These are phyloP conservation scores for Acrocephalus arundinaceus DNA, from an alignment of 2,113 vertebrate species.

Conservation along the genomic window DNA sequence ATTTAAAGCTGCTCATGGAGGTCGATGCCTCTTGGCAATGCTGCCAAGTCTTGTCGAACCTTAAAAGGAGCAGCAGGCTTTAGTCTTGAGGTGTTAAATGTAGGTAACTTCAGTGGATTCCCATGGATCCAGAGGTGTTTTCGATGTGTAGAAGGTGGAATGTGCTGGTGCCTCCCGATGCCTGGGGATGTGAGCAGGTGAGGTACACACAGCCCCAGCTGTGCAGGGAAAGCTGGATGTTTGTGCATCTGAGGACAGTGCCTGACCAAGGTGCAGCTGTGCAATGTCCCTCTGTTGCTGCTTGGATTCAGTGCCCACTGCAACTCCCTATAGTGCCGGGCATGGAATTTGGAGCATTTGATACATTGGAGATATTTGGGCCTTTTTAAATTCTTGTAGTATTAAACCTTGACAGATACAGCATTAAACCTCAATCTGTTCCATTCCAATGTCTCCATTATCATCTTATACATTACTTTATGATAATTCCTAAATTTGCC, in stretches of 20 bases:
- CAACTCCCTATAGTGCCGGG: neutral
- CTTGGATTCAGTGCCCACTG: rapidly evolving
- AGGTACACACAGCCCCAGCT: rapidly evolving
- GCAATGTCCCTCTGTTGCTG: neutral
- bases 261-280: rapidly evolving
- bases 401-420: neutral
- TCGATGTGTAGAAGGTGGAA: neutral
- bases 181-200: neutral
- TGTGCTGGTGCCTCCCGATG: neutral
- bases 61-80: neutral
- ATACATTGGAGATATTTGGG: neutral
- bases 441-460: neutral
- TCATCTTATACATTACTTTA: neutral
- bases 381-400: neutral
- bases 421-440: neutral
- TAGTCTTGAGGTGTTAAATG: neutral
- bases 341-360: neutral
- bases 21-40: slow-evolving; percentile 32
- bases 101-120: neutral
- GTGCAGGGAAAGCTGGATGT: neutral
- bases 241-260: neutral
- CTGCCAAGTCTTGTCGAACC: slow-evolving; percentile 24
- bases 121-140: neutral
- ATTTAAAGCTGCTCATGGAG: slow-evolving; percentile 36
- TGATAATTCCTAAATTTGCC: neutral